Conservation (phyloP, 2,797 vertebrate genomes). For the Tachyglossus aculeatus region DNA sequence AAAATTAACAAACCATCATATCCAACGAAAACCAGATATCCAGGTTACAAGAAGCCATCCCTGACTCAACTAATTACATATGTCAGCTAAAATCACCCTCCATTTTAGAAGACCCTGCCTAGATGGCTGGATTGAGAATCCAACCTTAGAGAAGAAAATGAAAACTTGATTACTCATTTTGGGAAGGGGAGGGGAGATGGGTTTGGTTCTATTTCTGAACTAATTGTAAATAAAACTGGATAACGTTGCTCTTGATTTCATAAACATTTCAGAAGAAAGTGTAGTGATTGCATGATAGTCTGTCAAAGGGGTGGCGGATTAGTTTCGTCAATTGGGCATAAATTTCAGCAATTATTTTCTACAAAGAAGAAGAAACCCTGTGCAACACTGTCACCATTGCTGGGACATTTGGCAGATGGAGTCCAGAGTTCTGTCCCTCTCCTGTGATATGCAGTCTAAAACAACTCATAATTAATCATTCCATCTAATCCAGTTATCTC, state of each 20-base stretch:
- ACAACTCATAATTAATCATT: conserved; percentile 18
- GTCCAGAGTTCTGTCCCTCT: conserved; percentile 5
- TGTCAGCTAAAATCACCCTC: not conserved
- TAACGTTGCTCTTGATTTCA: conserved; percentile 62
- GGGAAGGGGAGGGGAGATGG: not conserved
- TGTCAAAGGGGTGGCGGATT: conserved; percentile 64
- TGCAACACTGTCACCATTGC: conserved; percentile 36
- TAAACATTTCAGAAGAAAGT: conserved; percentile 67
- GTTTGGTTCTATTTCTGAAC: conserved; percentile 53
- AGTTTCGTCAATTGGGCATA: conserved; percentile 63
- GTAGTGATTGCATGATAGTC: conserved; percentile 65
- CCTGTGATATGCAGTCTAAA: conserved; percentile 1
- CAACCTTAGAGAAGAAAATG: not conserved
- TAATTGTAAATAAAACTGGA: conserved; percentile 58
- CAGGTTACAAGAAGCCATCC: not conserved
- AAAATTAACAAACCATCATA: not conserved
- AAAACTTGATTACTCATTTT: not conserved
- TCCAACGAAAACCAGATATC: not conserved
- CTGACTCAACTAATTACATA: not conserved
- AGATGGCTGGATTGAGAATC: not conserved
- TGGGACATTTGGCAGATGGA: conserved; percentile 21
- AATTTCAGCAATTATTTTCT: conserved; percentile 68
- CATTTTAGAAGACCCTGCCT: not conserved
- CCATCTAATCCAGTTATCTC: not conserved
- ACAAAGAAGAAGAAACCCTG: conserved; percentile 46